phyloP scores from a whole-genome alignment of 2,797 vertebrate genomes.

The Esox masquinongy region DNA sequence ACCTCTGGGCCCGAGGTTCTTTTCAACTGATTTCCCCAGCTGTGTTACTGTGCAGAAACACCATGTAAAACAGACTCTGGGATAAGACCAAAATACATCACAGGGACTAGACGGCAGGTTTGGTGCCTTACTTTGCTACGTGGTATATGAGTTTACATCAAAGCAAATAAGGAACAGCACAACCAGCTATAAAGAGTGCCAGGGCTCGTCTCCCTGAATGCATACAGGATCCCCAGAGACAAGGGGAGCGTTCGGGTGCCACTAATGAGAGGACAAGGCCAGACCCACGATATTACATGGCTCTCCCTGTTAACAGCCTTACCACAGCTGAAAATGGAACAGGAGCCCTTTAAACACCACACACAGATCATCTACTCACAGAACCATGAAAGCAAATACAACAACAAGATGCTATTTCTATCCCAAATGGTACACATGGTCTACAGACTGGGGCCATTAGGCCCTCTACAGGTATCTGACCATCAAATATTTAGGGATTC shows the following conservation, averaged over 20 bases:
- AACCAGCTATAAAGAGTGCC: neutral
- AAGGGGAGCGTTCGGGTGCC: neutral
- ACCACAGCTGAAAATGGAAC: neutral
- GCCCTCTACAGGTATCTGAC: constrained; percentile 17
- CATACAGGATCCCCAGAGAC: neutral
- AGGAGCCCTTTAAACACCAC: neutral
- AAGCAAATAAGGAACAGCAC: neutral
- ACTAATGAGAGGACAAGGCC: constrained; percentile 2
- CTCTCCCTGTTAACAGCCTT: neutral
- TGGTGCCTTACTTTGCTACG: neutral
- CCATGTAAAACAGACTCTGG: neutral
- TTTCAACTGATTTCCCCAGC: constrained; percentile 4
- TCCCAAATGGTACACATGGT: neutral
- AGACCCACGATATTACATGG: neutral
- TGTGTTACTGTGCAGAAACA: neutral
- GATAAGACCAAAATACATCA: neutral
- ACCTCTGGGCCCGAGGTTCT: neutral
- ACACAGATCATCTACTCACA: neutral
- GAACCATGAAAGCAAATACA: constrained; percentile 3
- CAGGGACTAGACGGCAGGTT: neutral
- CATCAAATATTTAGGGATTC: constrained; percentile 25
- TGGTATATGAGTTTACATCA: neutral
- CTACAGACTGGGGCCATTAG: constrained; percentile 11
- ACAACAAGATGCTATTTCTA: constrained; percentile 14
- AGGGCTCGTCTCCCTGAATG: neutral